These are phyloP conservation scores for Halcyon smyrnensis DNA, from an alignment of 2,797 vertebrate species.

Conservation along the genomic window DNA sequence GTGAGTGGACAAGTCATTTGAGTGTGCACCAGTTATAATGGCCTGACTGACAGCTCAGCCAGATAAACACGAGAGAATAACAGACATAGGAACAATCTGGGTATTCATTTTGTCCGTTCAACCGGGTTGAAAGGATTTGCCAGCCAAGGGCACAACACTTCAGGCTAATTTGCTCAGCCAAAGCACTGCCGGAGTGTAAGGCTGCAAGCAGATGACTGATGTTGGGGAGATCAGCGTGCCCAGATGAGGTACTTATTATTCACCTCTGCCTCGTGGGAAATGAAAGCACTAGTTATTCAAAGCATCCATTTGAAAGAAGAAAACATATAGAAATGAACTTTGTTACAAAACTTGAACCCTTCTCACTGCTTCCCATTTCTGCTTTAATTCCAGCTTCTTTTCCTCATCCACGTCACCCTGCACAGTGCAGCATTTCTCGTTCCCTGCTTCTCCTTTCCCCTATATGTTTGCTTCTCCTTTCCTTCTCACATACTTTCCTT, in stretches of 20 bases:
- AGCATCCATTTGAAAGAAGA: slow-evolving; percentile 57
- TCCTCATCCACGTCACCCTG: not conserved
- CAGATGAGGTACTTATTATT: slow-evolving; percentile 53
- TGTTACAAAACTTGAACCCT: slow-evolving; percentile 42
- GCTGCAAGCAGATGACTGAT: slow-evolving; percentile 38
- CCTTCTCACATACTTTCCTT: not conserved
- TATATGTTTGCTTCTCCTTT: not conserved
- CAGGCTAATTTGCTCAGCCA: slow-evolving; percentile 81
- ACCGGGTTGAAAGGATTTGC: slow-evolving; percentile 88
- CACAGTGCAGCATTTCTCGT: not conserved
- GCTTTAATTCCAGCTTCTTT: slow-evolving; percentile 9
- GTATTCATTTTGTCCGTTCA: slow-evolving; percentile 88
- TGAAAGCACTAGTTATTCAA: slow-evolving; percentile 42
- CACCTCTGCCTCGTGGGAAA: slow-evolving; percentile 46
- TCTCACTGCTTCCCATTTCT: not conserved
- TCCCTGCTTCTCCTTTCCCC: not conserved
- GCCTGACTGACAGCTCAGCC: slow-evolving; percentile 85
- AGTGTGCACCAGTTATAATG: slow-evolving; percentile 84
- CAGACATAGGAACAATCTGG: slow-evolving; percentile 77
- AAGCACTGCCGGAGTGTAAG: slow-evolving; percentile 65
- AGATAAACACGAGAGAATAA: slow-evolving; percentile 86
- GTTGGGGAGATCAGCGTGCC: slow-evolving; percentile 19
- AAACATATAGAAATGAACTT: slow-evolving; percentile 69
- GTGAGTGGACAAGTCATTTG: slow-evolving; percentile 81
- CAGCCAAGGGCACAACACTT: slow-evolving; percentile 83